Conservation (phyloP, 2,113 vertebrate genomes). For the Polypterus senegalus region DNA sequence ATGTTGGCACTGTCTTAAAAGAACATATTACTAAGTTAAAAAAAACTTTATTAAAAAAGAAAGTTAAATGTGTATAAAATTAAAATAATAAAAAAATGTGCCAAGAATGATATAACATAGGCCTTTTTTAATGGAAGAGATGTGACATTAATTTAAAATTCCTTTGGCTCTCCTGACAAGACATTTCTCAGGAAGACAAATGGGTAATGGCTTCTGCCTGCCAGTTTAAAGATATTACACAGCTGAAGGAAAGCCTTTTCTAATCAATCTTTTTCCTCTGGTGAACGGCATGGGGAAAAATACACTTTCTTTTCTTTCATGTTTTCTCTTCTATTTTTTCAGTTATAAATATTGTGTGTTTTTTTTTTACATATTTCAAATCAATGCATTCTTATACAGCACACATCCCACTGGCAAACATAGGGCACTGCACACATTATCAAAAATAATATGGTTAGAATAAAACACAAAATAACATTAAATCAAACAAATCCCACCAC, state of each 20-base stretch:
- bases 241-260: constrained; percentile 28
- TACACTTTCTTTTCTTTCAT: constrained; percentile 20
- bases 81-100: constrained; percentile 28
- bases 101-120: constrained; percentile 30
- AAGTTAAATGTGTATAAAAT: constrained; percentile 32
- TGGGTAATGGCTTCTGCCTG: constrained; percentile 35
- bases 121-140: constrained; percentile 31
- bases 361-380: too few relatives aligned
- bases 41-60: constrained; percentile 13
- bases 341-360: not conserved
- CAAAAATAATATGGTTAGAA: too few relatives aligned
- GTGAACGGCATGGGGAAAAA: constrained; percentile 19
- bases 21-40: not conserved
- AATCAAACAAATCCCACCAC: too few relatives aligned
- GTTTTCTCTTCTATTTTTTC: constrained; percentile 9
- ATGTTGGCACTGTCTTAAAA: constrained; percentile 4
- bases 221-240: constrained; percentile 27
- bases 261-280: constrained; percentile 36
- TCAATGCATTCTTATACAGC: too few relatives aligned
- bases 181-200: constrained; percentile 35
- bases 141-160: constrained; percentile 43
- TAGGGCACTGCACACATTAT: too few relatives aligned
- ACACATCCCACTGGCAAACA: too few relatives aligned
- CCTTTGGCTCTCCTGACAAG: constrained; percentile 36
- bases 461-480: too few relatives aligned